These are phyloP conservation scores for Tarsius wallacei DNA, from an alignment of 2,797 vertebrate genomes.

Conservation along the genomic window DNA sequence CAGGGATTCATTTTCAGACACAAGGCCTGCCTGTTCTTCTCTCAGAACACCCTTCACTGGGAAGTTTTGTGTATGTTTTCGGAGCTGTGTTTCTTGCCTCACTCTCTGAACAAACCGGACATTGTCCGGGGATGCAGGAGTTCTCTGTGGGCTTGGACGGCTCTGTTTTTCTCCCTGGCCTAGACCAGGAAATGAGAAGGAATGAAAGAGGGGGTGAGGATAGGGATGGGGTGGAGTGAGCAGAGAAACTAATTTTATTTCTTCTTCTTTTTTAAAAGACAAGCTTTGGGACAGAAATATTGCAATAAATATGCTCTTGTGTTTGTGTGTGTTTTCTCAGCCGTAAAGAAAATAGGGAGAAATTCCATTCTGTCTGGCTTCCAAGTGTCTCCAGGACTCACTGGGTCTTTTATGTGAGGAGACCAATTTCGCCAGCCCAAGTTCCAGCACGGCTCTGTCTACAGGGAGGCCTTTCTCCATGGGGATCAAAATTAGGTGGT, in stretches of 20 bases:
- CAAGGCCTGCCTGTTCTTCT: constrained; percentile 57
- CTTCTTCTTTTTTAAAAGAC: constrained; percentile 83
- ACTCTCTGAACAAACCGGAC: constrained; percentile 81
- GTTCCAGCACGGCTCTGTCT: constrained; percentile 68
- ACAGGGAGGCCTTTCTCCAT: constrained; percentile 80
- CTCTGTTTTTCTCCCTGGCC: constrained; percentile 82
- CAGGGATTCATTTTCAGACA: neutral
- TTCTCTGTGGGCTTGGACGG: constrained; percentile 71
- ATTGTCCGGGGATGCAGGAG: constrained; percentile 81
- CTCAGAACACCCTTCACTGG: constrained; percentile 14
- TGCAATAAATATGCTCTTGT: constrained; percentile 87
- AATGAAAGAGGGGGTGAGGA: constrained; percentile 11
- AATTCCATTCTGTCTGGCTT: constrained; percentile 90
- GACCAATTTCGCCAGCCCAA: constrained; percentile 72
- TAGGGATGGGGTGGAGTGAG: neutral
- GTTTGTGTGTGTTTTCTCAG: constrained; percentile 91
- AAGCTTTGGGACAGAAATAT: constrained; percentile 89
- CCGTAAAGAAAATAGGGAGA: constrained; percentile 91
- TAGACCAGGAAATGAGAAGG: constrained; percentile 83
- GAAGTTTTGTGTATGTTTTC: constrained; percentile 49
- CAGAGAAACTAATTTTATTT: constrained; percentile 85
- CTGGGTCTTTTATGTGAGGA: constrained; percentile 87
- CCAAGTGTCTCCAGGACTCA: constrained; percentile 87
- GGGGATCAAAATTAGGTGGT: constrained; percentile 68
- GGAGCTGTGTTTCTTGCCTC: constrained; percentile 37